Percentiles rank a stretch among this genome's conserved stretches.
Conservation (phyloP, 2,888 invertebrate genomes). For the Pristionchus japonicus region DNA sequence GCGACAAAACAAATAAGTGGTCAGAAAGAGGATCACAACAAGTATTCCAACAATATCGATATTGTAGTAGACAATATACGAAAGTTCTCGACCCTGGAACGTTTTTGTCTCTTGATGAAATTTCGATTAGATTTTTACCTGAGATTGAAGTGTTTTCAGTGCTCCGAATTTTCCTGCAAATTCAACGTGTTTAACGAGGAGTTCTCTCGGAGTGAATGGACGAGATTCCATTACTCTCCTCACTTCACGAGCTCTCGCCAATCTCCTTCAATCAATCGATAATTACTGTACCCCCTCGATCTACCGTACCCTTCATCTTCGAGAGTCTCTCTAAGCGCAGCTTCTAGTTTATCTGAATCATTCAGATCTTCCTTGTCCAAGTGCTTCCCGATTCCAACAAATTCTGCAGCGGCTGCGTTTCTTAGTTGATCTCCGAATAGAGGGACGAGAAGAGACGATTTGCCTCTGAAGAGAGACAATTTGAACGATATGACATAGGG, state of each 20-base stretch:
- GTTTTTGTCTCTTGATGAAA: background rate
- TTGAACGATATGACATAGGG: background rate
- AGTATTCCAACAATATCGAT: conserved; percentile 25
- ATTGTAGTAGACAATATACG: conserved; percentile 42
- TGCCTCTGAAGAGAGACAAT: background rate
- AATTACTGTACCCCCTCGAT: background rate
- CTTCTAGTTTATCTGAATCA: background rate
- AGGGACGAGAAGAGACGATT: background rate
- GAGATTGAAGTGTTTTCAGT: background rate
- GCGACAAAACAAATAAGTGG: background rate
- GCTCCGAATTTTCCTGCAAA: conserved; percentile 25
- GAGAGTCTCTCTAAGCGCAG: background rate
- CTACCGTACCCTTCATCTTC: conserved; percentile 9
- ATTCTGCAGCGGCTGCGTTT: conserved; percentile 34
- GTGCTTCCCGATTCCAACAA: background rate
- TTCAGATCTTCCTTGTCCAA: background rate
- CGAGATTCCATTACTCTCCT: background rate
- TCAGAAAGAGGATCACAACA: background rate
- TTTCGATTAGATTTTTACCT: background rate
- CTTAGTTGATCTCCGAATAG: conserved; percentile 28
- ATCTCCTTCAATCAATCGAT: background rate
- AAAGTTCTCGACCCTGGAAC: conserved; percentile 27
- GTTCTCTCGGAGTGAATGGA: conserved; percentile 13
- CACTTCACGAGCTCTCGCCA: background rate
- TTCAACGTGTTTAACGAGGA: conserved; percentile 17